These are phyloP conservation scores for Apoda limacodes DNA, from an alignment of 2,888 invertebrate genomes.

Conservation along the genomic window DNA sequence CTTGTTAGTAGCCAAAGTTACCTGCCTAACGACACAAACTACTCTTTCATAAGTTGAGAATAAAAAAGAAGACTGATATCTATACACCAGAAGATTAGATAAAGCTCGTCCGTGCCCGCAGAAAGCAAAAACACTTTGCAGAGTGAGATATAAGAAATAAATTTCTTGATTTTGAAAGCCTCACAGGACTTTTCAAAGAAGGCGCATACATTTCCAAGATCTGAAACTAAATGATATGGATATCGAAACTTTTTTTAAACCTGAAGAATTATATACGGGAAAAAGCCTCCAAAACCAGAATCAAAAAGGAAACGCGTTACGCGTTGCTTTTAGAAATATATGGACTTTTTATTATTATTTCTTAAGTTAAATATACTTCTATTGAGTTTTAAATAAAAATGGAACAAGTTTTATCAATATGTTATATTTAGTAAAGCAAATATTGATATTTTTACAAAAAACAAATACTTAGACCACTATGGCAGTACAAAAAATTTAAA, in stretches of 20 bases:
- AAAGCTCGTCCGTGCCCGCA: conserved; percentile 13
- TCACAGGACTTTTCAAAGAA: conserved; percentile 13
- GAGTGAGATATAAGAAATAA: conserved; percentile 13
- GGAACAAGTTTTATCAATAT: conserved; percentile 2
- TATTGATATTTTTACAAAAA: conserved; percentile 11
- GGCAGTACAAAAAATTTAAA: too few relatives aligned
- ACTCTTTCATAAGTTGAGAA: conserved; percentile 16
- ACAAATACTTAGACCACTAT: neutral
- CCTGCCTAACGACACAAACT: conserved; percentile 15
- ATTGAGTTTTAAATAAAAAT: conserved; percentile 8
- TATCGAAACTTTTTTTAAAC: conserved; percentile 14
- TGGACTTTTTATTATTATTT: conserved; percentile 8
- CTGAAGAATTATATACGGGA: conserved; percentile 17
- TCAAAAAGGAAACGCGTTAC: too few relatives aligned
- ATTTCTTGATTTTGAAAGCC: conserved; percentile 12
- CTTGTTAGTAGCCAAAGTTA: conserved; percentile 16
- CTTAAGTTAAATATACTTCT: conserved; percentile 8
- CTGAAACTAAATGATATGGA: conserved; percentile 17
- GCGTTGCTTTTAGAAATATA: too few relatives aligned
- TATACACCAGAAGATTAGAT: conserved; percentile 15
- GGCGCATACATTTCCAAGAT: conserved; percentile 14
- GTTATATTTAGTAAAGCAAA: conserved; percentile 2
- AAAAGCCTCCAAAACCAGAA: conserved; percentile 13
- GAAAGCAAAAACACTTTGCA: conserved; percentile 12
- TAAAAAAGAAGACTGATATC: conserved; percentile 13